These are phyloP conservation scores for Eupithecia pulchellata DNA, from an alignment of 2,888 invertebrate genomes.

Conservation along the genomic window DNA sequence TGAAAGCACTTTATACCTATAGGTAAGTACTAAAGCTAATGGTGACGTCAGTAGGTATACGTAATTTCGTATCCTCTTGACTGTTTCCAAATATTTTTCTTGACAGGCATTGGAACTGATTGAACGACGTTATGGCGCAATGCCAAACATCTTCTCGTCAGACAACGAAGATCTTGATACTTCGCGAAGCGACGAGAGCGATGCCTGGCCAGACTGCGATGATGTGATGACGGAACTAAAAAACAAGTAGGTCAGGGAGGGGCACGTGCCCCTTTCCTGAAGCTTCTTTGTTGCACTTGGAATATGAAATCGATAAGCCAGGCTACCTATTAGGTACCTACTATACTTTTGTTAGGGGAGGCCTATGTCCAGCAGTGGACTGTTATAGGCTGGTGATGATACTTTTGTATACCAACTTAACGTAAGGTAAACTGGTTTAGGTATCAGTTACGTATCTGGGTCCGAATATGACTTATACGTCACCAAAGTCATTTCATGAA, in stretches of 20 bases:
- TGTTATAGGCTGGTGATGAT: too few relatives aligned
- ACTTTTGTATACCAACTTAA: too few relatives aligned
- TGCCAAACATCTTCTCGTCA: conserved; percentile 86
- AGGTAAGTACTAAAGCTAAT: neutral
- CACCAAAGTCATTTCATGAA: too few relatives aligned
- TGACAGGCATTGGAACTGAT: conserved; percentile 92
- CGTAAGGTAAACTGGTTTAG: too few relatives aligned
- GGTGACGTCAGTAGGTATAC: too few relatives aligned
- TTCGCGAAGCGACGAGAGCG: conserved; percentile 66
- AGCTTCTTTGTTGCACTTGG: neutral
- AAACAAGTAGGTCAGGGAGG: conserved; percentile 61
- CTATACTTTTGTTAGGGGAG: too few relatives aligned
- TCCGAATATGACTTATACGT: too few relatives aligned
- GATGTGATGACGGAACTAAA: conserved; percentile 87
- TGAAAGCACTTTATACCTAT: neutral
- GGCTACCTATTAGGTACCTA: too few relatives aligned
- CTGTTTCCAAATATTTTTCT: neutral
- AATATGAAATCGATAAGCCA: neutral
- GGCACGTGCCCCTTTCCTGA: neutral
- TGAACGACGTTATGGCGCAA: conserved; percentile 90
- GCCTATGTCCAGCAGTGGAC: too few relatives aligned
- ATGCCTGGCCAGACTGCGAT: conserved; percentile 77
- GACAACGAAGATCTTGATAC: conserved; percentile 70
- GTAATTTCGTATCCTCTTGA: neutral
- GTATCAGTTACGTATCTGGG: too few relatives aligned